Evolutionary conservation across 1,140 invertebrate genomes (phyloP), one percentile per base, ranked within the genome.

Genomic region (Adoxophyes honmai): DNA sequence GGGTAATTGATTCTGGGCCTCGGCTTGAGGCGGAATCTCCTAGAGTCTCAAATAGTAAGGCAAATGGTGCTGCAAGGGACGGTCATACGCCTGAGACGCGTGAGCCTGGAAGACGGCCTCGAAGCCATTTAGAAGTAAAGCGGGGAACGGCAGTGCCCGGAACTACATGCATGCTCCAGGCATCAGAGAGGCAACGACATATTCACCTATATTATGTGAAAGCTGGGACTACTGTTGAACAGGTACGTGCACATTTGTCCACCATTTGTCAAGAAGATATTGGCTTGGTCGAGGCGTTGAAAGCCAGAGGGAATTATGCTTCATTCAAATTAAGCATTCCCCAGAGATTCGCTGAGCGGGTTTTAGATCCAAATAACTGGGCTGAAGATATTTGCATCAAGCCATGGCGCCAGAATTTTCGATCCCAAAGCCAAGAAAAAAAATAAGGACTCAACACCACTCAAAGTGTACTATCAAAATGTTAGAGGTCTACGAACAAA

Each of bases 321-420:
- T 55, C 53, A 8, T 55, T 55, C 28, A 55, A 55, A 55, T 9
- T 55, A 10, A 21, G 15, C n/a, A 28, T 21, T n/a, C 44, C 44
- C 7, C 8, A 15, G 7, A 51, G 18, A 28, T 28, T 51, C 2
- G 2, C 21, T 6, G 21, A 28, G 21, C 21, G 21, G 2, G 6
- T 28, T 6, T 28, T 28, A 6, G 6, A 28, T 28, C 21, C 21
- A 3, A 6, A 2, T 28, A 28, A 28, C 6, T 28, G 21, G 21
- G 21, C 21, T 28, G 21, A 28, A 6, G 21, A 28, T 28, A 28
- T 28, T 28, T 28, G 21, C 6, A 6, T 28, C 2, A 28, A 28
- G 21, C 21, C 21, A 6, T 28, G 21, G 21, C 21, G 21, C 2
- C 21, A 28, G 21, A 28, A 28, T 28, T 28, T 28, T 28, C 21